Conservation (phyloP, 1,140 invertebrate species). For the Prorops nasuta region DNA sequence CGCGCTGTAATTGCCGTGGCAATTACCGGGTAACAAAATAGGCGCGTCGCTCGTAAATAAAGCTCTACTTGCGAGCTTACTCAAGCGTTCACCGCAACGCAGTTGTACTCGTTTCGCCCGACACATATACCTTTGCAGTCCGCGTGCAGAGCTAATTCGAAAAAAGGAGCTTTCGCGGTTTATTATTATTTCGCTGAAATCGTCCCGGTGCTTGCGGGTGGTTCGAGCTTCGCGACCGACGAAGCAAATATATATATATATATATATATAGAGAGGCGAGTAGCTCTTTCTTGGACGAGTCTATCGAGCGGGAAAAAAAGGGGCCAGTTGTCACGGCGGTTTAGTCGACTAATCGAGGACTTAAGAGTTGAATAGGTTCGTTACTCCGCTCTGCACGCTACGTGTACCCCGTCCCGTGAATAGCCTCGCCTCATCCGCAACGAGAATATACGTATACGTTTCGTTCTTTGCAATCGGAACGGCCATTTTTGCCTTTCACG, state of each 20-base stretch:
- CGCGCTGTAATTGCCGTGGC: constrained; percentile 29
- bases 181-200: background rate
- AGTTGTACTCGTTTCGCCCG: background rate
- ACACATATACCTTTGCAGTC: background rate
- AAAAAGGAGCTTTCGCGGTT: no score
- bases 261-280: background rate
- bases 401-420: background rate
- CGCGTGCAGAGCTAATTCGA: no score
- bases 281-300: background rate
- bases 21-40: constrained; percentile 30
- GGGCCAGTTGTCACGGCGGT: background rate
- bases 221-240: no score
- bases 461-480: no score
- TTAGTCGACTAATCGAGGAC: constrained; percentile 4
- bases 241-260: no score
- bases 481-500: background rate
- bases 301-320: background rate
- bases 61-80: no score
- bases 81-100: background rate
- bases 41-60: constrained; percentile 30
- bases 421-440: background rate
- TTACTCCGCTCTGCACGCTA: background rate
- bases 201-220: no score
- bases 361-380: constrained; percentile 13
- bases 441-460: background rate